Conservation (phyloP, 2,797 vertebrate species). For the Heteromormyrus szaboi region DNA sequence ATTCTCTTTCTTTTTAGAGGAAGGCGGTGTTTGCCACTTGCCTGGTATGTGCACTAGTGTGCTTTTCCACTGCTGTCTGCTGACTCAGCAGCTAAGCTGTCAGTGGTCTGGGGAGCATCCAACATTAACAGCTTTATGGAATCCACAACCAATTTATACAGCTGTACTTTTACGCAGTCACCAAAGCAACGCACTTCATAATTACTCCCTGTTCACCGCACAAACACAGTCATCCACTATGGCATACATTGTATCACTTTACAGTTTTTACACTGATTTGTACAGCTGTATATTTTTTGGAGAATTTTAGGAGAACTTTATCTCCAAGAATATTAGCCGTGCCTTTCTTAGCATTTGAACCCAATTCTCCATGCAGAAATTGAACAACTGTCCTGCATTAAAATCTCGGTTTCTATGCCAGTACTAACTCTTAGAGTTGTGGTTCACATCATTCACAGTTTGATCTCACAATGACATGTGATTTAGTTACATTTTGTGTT, state of each 20-base stretch:
- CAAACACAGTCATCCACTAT: neutral
- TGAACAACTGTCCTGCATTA: neutral
- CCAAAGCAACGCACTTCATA: neutral
- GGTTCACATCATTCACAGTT: neutral
- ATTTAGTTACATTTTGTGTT: slow-evolving; percentile 4
- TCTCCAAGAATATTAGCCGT: neutral
- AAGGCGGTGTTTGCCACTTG: neutral
- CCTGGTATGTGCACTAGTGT: neutral
- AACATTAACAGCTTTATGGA: neutral
- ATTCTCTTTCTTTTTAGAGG: slow-evolving; percentile 23
- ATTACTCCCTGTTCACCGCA: neutral
- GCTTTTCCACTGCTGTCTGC: neutral
- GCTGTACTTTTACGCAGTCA: neutral
- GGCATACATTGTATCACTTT: neutral
- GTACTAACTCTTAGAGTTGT: neutral
- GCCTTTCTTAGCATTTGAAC: neutral
- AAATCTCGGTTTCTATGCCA: neutral
- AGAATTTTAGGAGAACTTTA: neutral
- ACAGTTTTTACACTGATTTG: neutral
- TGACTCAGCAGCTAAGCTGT: slow-evolving; percentile 1
- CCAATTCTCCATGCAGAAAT: neutral
- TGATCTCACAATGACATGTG: neutral
- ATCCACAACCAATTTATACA: slow-evolving; percentile 9
- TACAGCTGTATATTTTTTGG: neutral
- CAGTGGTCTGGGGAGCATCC: neutral